Evolutionary conservation across 2,797 vertebrate genomes (phyloP).

Genomic region (Melanotaenia pygmaea): DNA sequence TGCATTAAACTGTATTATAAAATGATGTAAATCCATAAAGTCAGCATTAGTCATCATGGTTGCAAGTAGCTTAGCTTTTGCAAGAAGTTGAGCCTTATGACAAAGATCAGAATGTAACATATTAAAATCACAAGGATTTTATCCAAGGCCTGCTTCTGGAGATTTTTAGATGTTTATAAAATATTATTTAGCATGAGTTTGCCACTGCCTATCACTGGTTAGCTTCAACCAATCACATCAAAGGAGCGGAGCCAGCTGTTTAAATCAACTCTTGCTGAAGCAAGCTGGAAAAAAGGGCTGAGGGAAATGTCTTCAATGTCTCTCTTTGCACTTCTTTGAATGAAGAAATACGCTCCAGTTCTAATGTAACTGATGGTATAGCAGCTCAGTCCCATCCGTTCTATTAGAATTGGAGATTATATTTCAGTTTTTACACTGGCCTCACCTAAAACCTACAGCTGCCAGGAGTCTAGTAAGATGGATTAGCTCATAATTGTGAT

Average conservation of each 20-base stretch:
- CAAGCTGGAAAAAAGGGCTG: not conserved
- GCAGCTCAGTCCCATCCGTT: not conserved
- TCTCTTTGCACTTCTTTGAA: not conserved
- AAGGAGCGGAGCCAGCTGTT: not conserved
- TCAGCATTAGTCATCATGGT: conserved; percentile 18
- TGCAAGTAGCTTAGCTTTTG: conserved; percentile 12
- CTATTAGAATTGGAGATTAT: not conserved
- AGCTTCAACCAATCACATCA: not conserved
- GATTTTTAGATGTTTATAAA: not conserved
- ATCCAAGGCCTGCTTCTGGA: no score
- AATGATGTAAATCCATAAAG: no score
- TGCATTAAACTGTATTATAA: not conserved
- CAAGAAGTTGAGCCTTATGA: no score
- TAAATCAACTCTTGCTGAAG: not conserved
- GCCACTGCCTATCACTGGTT: not conserved
- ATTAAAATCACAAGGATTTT: no score
- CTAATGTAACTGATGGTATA: not conserved
- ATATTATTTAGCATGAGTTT: not conserved
- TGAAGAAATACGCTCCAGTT: not conserved
- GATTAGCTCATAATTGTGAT: conserved; percentile 9
- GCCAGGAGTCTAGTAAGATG: not conserved
- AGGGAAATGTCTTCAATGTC: not conserved
- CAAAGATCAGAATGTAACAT: no score
- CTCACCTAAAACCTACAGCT: not conserved
- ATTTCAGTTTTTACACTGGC: conserved; percentile 7